Percentiles rank a stretch among this genome's conserved stretches.
Conservation (phyloP, 2,888 invertebrate genomes). For the Aquatica leii region DNA sequence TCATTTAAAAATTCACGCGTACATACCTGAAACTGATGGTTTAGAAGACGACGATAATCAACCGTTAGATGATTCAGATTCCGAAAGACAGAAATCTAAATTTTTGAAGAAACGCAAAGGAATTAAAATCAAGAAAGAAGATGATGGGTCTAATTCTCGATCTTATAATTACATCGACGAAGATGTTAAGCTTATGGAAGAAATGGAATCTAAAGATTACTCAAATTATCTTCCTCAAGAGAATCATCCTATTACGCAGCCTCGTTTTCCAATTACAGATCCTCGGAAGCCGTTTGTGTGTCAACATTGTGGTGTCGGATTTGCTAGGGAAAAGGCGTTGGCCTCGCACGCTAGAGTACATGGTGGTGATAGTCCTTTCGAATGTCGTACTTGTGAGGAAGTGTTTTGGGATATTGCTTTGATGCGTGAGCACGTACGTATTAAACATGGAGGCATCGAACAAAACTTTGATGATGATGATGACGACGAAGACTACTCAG, state of each 20-base stretch:
- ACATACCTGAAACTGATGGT: conserved; percentile 70
- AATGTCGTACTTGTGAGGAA: conserved; percentile 81
- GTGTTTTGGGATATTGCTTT: conserved; percentile 77
- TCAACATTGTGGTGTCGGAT: conserved; percentile 77
- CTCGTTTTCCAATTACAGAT: conserved; percentile 69
- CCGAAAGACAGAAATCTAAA: conserved; percentile 54
- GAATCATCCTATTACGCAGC: conserved; percentile 43
- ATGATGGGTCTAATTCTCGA: conserved; percentile 53
- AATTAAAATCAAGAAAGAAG: conserved; percentile 53
- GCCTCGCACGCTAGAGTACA: conserved; percentile 81
- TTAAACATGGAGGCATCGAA: conserved; percentile 64
- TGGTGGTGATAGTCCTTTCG: conserved; percentile 81
- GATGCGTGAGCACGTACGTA: conserved; percentile 68
- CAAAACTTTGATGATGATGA: conserved; percentile 57
- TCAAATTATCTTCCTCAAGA: conserved; percentile 47
- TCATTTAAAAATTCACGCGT: conserved; percentile 83
- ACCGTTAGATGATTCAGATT: conserved; percentile 56
- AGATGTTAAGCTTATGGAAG: conserved; percentile 62
- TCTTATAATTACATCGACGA: conserved; percentile 63
- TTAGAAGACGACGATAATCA: conserved; percentile 65
- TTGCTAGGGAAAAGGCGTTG: conserved; percentile 83
- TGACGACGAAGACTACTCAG: conserved; percentile 59
- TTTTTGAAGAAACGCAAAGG: conserved; percentile 49
- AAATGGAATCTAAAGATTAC: conserved; percentile 59
- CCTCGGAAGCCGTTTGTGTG: conserved; percentile 83